Evolutionary conservation across 2,888 invertebrate genomes (phyloP), one percentile per base, ranked within the genome.

Genomic region (Actias luna): DNA sequence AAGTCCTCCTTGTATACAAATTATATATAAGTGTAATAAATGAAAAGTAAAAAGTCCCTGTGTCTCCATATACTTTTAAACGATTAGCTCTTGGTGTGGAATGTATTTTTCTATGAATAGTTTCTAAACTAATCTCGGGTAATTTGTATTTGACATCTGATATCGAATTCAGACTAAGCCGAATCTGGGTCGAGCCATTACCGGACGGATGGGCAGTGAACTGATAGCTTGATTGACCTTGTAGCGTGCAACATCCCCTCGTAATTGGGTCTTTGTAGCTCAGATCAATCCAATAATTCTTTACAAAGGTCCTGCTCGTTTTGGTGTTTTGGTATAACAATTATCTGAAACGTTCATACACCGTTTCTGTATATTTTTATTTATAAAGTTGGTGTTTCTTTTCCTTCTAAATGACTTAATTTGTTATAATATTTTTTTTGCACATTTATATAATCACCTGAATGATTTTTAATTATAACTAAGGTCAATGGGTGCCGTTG

Each of bases 191-290:
- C 50, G 5, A 52, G 39, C 27, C 59, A 46, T 46, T 46, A 50
- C 22, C 50, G 59, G 36, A 29, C 36, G 25, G 63, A 50, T 46
- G 22, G 22, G 22, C 55, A 55, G n/a, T 39, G 36, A 25, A 35
- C 36, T 59, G 59, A 63, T 59, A 55, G 63, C 52, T 52, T 59
- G 59, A 85, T 81, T 83, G 85, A 84, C 85, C 88, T 88, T 87
- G 82, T 82, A 81, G 77, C 77, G 73, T 74, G 82, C 80, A 82
- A 79, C 79, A 81, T 79, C 79, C 81, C 78, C 71, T 74, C 77
- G 79, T 88, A 88, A 89, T 88, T 87, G 86, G 82, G 70, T 84
- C 86, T 89, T 88, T 89, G 88, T 88, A 80, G 78, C 70, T 74
- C 71, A 80, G 79, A 85, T 87, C 83, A 87, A 85, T 84, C 78